Percentiles rank a stretch among this genome's conserved stretches.
Evolutionary conservation across 2,113 vertebrate genomes (phyloP).

Genomic region (Gymnogyps californianus): DNA sequence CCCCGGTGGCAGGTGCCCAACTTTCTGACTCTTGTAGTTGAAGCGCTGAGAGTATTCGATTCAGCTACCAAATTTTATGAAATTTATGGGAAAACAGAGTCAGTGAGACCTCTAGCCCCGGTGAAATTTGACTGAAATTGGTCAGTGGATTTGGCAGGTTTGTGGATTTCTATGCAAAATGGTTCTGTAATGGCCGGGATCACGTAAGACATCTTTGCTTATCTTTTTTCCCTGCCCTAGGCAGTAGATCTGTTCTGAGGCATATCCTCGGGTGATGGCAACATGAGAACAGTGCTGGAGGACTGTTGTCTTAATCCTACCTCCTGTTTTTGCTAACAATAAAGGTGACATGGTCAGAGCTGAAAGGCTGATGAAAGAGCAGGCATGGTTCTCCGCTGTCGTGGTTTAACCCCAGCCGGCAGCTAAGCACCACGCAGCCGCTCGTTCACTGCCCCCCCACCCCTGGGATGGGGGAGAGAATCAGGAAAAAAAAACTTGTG

Average conservation of each 20-base stretch:
- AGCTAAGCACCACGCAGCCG: too few species aligned
- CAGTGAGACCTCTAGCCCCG: not conserved
- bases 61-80: not conserved
- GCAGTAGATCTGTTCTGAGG: not conserved
- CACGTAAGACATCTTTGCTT: not conserved
- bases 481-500: too few species aligned
- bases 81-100: not conserved
- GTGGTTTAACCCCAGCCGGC: too few species aligned
- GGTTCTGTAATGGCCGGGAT: not conserved
- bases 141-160: not conserved
- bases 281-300: not conserved
- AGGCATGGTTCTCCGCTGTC: not conserved
- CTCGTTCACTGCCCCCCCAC: too few species aligned
- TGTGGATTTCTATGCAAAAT: not conserved
- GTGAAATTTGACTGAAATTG: not conserved
- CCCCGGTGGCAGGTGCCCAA: not conserved
- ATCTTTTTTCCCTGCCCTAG: not conserved
- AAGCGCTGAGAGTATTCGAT: fast-evolving
- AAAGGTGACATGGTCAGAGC: not conserved
- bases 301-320: not conserved
- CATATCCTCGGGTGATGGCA: not conserved
- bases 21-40: not conserved
- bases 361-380: not conserved
- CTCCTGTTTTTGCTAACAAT: not conserved
- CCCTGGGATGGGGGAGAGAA: too few species aligned